Conservation (phyloP, 2,797 vertebrate genomes). For the Channa striata region DNA sequence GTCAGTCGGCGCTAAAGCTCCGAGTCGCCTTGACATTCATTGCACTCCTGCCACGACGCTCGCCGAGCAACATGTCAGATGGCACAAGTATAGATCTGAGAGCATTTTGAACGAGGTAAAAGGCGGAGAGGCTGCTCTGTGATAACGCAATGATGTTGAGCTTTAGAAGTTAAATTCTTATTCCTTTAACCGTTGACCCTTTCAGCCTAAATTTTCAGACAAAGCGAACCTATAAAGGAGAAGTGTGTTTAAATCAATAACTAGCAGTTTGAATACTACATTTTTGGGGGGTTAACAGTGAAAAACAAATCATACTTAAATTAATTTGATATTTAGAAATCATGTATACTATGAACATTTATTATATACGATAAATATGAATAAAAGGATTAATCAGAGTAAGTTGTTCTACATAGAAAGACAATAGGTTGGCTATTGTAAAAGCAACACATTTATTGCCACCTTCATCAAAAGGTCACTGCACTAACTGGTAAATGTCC, state of each 20-base stretch:
- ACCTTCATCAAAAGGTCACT: not conserved
- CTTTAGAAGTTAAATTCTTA: not conserved
- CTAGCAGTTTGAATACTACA: too few relatives aligned
- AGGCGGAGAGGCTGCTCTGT: slow-evolving; percentile 17
- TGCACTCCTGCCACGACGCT: slow-evolving; percentile 60
- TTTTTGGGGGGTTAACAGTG: too few relatives aligned
- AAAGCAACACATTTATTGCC: not conserved
- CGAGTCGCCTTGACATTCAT: slow-evolving; percentile 71
- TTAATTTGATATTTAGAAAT: too few relatives aligned
- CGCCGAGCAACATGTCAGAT: slow-evolving; percentile 43
- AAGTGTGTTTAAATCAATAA: too few relatives aligned
- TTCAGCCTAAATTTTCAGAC: not conserved
- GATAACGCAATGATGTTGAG: not conserved
- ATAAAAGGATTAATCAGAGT: too few relatives aligned
- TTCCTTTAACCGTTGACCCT: not conserved
- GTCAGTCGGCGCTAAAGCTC: slow-evolving; percentile 64
- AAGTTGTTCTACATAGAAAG: too few relatives aligned
- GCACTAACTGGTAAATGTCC: too few relatives aligned
- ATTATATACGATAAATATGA: too few relatives aligned
- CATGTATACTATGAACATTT: too few relatives aligned
- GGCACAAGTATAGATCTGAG: slow-evolving; percentile 30
- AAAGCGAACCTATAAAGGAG: not conserved
- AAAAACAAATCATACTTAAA: too few relatives aligned
- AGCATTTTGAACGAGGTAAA: slow-evolving; percentile 4
- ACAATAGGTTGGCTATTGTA: too few relatives aligned